A percentile compares a stretch with the other conserved stretches of the same genome.
Conservation (phyloP, 2,797 vertebrate genomes). For the Pseudotriccus pelzelni region DNA sequence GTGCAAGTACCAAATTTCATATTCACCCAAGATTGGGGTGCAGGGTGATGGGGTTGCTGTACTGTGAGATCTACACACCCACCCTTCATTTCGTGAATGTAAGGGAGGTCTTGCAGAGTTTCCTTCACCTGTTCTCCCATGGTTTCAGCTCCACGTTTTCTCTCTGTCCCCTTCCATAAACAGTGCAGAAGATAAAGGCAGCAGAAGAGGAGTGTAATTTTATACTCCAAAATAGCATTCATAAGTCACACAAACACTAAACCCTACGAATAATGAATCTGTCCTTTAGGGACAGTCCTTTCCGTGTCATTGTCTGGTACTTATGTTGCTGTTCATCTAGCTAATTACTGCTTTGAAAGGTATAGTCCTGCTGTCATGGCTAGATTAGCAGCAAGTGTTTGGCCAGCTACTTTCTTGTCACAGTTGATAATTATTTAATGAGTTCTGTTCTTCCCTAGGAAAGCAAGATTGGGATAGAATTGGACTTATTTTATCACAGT, state of each 20-base stretch:
- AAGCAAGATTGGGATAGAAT: slow-evolving; percentile 64
- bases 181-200: slow-evolving; percentile 35
- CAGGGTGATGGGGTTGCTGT: neutral
- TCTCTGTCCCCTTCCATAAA: neutral
- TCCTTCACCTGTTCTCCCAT: neutral
- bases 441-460: slow-evolving; percentile 66
- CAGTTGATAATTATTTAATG: slow-evolving; percentile 66
- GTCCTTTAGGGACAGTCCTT: slow-evolving; percentile 71
- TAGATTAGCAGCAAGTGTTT: slow-evolving; percentile 67
- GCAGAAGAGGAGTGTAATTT: slow-evolving; percentile 42
- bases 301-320: slow-evolving; percentile 59
- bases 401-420: slow-evolving; percentile 65
- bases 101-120: neutral
- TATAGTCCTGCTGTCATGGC: slow-evolving; percentile 65
- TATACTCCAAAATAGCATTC: slow-evolving; percentile 67
- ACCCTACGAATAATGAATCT: slow-evolving; percentile 66
- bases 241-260: slow-evolving; percentile 68
- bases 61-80: neutral
- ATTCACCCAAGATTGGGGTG: neutral
- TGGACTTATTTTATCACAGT: slow-evolving; percentile 61
- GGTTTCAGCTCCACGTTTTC: slow-evolving; percentile 11
- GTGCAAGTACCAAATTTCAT: neutral
- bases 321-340: slow-evolving; percentile 65
- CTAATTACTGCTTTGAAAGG: slow-evolving; percentile 67
- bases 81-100: neutral